Base-by-base conservation (phyloP, 2,797 vertebrate species). In the Botia kubotai region DNA sequence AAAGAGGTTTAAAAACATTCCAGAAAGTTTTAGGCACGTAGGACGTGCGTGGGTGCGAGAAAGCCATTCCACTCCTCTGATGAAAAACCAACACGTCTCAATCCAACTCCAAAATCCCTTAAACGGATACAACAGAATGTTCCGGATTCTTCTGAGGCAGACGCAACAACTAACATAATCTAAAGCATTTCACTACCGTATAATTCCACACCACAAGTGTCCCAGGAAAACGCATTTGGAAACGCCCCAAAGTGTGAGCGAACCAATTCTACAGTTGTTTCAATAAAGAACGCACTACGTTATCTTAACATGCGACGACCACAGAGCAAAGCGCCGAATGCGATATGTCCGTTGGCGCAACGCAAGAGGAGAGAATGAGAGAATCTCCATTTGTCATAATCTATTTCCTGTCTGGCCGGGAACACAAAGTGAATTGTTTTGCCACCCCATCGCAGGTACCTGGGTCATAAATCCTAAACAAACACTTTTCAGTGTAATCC, bases 391-490 rank as follows among this genome's bases (percentile, higher is more conserved):
- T 68, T 29, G 67, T 72, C 75, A 23, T 81, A 52, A 63, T 83
- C 53, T 43, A 48, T 63, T 72, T 72, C 43, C 53, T 11, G 16
- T 46, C 63, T 66, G 75, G 68, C 67, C 60, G 10, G 36, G 52
- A 17, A 81, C 17, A 60, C 43, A 80, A 68, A 62, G 62, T 52
- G 14, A 62, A 76, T 67, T 69, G 69, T 13, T 43, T 63, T 46
- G 57, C 46, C 72, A 67, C 53, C 21, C 71, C 48, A 71, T 70
- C 23, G 19, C 72, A 80, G 73, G 70, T 67, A 60, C 4, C 26
- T 48, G 39, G 72, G 58, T 70, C 77, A 73, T 79, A 84, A 82
- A 77, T 82, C 66, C 23, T n/a, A 66, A 66, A 80, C 72, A 80
- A 80, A 80, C 46, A 57, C 33, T 66, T 72, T 29, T 66, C 48